Evolutionary conservation across 2,888 invertebrate genomes (phyloP), one percentile per base, ranked within the genome.

Genomic region (Odontothrips loti): DNA sequence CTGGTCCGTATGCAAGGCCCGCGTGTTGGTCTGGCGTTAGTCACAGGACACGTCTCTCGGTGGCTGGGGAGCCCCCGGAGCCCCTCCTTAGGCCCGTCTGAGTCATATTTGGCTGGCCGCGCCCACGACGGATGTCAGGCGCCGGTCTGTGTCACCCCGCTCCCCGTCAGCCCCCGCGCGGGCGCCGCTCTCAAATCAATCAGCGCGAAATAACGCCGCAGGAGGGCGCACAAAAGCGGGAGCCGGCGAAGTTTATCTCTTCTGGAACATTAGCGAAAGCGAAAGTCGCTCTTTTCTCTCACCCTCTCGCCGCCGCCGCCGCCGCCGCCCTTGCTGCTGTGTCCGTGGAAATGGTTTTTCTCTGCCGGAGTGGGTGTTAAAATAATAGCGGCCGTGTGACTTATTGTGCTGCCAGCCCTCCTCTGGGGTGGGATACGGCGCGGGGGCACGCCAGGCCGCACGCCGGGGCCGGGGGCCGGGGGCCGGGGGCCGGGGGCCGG

Each of bases 251-350:
- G 68, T 27, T 75, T 75, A 75, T 75, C 68, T 75, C 68, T 75
- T 75, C 68, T 75, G 68, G 27, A 27, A 75, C 68, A 75, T 75
- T 75, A 75, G 27, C 68, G 68, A 23, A 75, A 75, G 27, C 68
- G 68, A 23, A 75, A 75, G 27, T 75, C 68, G 3, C 68, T 27
- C 68, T 8, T 27, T 10, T 23, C 68, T 58, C 58, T 4, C 58
- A 4, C 34, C 3, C 34, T 43, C 34, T 43, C 34, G 34, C 34
- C 34, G 3, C 6, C 34, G 2, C 34, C n/a, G n/a, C n/a, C n/a
- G n/a, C n/a, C n/a, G n/a, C n/a, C n/a, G n/a, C n/a, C n/a, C 51
- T n/a, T 17, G 20, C 68, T n/a, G 68, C 23, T 68, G 68, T 68
- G 68, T n/a, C 23, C n/a, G 68, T 11, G 23, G 23, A 1, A 68